Evolutionary conservation across 2,888 invertebrate genomes (phyloP), one percentile per base, ranked within the genome.

Genomic region (Agonopterix subpropinquella): DNA sequence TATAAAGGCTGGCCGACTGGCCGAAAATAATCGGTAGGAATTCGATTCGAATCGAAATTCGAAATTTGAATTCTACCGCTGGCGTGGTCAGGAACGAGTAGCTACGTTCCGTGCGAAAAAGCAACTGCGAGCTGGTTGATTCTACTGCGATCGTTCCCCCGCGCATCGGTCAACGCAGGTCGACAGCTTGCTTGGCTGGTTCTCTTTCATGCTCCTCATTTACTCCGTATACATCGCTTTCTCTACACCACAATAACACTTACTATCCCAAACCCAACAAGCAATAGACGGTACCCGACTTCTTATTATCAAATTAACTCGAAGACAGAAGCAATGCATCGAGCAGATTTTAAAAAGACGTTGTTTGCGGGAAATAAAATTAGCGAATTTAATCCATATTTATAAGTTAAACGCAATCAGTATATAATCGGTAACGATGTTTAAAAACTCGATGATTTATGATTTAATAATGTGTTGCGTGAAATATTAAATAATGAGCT

Each of bases 51-150:
- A 64, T 36, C 46, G 47, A 42, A 47, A 41, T 48, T 43, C 43
- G 35, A 45, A 48, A 36, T 52, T 43, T 39, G 44, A 42, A 51
- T 47, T 48, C 47, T 50, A 44, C 44, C 51, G 61, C 48, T 54
- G 28, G 47, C 52, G 28, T 49, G 53, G 52, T 47, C 54, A 47
- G 63, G 64, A 63, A 67, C 68, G 69, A 68, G 74, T 65, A 67
- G 67, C 70, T 64, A 64, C 80, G 77, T 72, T 72, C 78, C 73
- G 62, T 62, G 63, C 69, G 70, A 73, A 74, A 72, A 74, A 73
- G 67, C 77, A 79, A 87, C 87, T 87, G 84, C 65, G 67, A 60
- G 53, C 52, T 53, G 60, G 56, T 56, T 52, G 53, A 48, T 57
- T 54, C 59, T 43, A 55, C 44, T 41, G 62, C 73, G 78, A 73